Evolutionary conservation across 2,888 invertebrate genomes (phyloP).

Genomic region (Rotaria socialis): DNA sequence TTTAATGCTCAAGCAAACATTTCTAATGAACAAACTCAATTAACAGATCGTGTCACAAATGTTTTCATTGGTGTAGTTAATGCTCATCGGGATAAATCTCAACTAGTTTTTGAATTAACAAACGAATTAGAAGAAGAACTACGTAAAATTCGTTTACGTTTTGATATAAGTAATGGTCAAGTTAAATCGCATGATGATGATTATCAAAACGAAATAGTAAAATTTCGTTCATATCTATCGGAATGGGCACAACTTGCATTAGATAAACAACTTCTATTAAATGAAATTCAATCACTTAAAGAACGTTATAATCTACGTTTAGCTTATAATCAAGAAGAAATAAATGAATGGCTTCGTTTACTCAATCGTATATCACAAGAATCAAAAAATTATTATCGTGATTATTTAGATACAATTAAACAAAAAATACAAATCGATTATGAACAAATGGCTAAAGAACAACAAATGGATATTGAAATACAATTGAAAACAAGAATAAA

Average conservation of each 20-base stretch:
- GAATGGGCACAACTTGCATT: slow-evolving; percentile 33
- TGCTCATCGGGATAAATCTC: neutral
- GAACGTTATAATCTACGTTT: slow-evolving; percentile 16
- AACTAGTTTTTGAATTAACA: neutral
- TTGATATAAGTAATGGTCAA: slow-evolving; percentile 15
- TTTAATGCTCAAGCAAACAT: slow-evolving; percentile 18
- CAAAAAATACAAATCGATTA: slow-evolving; percentile 25
- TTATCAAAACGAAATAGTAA: slow-evolving; percentile 25
- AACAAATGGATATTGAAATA: slow-evolving; percentile 5
- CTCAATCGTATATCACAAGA: slow-evolving; percentile 29
- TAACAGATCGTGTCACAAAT: neutral
- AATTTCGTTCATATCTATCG: slow-evolving; percentile 1
- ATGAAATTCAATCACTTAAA: slow-evolving; percentile 27
- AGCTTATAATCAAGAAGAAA: slow-evolving; percentile 36
- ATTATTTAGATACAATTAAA: slow-evolving; percentile 23
- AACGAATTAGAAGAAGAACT: slow-evolving; percentile 35
- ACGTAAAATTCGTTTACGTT: slow-evolving; percentile 18
- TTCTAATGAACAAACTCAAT: neutral
- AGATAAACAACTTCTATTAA: slow-evolving; percentile 23
- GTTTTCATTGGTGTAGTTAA: neutral
- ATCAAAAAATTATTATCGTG: slow-evolving; percentile 30
- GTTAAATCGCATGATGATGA: slow-evolving; percentile 19
- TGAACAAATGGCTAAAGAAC: slow-evolving; percentile 35
- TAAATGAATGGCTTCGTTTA: slow-evolving; percentile 32
- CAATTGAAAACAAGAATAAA: neutral